Percentiles rank a stretch among this genome's conserved stretches.
Evolutionary conservation across 2,888 invertebrate genomes (phyloP).

Genomic region (Caenorhabditis panamensis): DNA sequence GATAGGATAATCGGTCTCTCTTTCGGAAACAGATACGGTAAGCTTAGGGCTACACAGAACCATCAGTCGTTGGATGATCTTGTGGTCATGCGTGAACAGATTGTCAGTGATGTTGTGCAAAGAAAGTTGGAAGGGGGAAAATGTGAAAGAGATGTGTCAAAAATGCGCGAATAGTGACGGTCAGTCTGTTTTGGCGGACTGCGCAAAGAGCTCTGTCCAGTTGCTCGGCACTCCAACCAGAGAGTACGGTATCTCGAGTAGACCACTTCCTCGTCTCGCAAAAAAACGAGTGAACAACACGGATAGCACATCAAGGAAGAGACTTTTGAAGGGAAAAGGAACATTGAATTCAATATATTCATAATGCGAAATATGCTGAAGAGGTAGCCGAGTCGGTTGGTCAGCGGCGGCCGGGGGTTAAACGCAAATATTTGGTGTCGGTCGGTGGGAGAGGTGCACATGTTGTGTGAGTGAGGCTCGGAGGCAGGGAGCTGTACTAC

Average conservation of each 20-base stretch:
- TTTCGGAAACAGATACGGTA: no score
- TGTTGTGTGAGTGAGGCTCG: constrained; percentile 42
- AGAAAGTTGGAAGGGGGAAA: background rate
- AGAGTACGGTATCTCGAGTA: constrained; percentile 16
- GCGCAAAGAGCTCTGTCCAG: background rate
- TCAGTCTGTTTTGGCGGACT: constrained; percentile 9
- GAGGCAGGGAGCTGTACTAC: constrained; percentile 49
- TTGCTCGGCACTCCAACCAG: background rate
- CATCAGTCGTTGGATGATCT: no score
- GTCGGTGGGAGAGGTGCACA: constrained; percentile 33
- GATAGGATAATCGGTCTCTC: no score
- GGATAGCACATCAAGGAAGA: background rate
- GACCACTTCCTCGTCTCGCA: background rate
- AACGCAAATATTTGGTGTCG: constrained; percentile 59
- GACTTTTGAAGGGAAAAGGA: constrained; percentile 17
- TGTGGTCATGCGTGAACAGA: no score
- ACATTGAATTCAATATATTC: constrained; percentile 37
- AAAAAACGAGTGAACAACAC: background rate
- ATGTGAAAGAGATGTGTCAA: constrained; percentile 26
- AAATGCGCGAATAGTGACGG: constrained; percentile 6
- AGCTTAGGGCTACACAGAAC: no score
- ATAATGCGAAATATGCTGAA: constrained; percentile 36
- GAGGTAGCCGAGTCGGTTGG: constrained; percentile 33
- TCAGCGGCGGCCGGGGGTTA: constrained; percentile 33
- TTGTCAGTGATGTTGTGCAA: background rate